Evolutionary conservation across 2,113 vertebrate genomes (phyloP), one percentile per base, ranked within the genome.

Genomic region (Chunga burmeisteri): DNA sequence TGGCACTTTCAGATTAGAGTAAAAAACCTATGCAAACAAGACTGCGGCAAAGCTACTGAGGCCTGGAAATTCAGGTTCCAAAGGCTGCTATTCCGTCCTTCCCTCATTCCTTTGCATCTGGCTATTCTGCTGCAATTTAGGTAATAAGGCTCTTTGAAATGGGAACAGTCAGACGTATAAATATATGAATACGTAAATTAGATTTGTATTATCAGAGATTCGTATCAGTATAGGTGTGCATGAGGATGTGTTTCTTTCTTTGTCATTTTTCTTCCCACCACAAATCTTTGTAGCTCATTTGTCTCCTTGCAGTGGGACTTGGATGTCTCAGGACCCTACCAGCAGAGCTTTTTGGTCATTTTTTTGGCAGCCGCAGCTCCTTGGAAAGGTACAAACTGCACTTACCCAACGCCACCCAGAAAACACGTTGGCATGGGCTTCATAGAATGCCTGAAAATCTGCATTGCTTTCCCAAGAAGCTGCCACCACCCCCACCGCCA

Each of bases 61-160:
- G 70, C 72, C 95, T 90, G 67, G 97, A 97, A 97, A 93, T 96
- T 94, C 95, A 96, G 87, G 94, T 96, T 96, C 83, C 65, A 25
- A 94, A 72, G 53, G 93, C 86, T 95, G 77, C 84, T 95, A 42
- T 95, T 95, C 73, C 1, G 0, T 96, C 81, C 86, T 95, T 94
- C 79, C 80, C 47, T 94, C 73, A 29, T 96, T 92, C 87, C 66
- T 87, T 93, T 86, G 82, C 82, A 94, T 82, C 95, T 93, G 88
- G 89, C 92, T 92, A 74, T 96, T 97, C 80, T 94, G 72, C 27
- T 59, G 95, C 71, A 66, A 95, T 95, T 94, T 95, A 94, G 80
- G 86, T 87, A 94, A 95, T 93, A 81, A 94, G 91, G 53, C 52
- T 92, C 92, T 97, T 96, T 96, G 95, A 95, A 96, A 96, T 93